Percentiles rank a stretch among this genome's conserved stretches.
Evolutionary conservation across 2,113 vertebrate species (phyloP).

Genomic region (Grammatotria lemairii): DNA sequence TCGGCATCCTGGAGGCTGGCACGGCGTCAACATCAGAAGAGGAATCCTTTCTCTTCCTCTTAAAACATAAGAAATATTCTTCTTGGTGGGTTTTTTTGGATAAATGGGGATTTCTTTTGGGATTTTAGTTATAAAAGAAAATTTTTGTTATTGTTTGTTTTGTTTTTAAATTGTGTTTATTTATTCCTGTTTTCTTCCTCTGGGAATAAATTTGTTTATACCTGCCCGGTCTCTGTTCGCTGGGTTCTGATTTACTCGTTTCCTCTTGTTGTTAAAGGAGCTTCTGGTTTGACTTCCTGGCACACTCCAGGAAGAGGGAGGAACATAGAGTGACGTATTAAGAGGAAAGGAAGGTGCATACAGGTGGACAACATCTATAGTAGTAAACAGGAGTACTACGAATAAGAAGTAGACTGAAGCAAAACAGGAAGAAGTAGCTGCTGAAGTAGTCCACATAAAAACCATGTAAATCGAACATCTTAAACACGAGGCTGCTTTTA

Average conservation of each 20-base stretch:
- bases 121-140: not conserved
- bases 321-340: not conserved
- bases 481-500: not conserved
- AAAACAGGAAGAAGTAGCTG: not conserved
- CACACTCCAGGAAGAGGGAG: not conserved
- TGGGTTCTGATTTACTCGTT: not conserved
- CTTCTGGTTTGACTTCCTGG: not conserved
- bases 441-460: not conserved
- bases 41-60: not conserved
- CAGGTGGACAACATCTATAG: not conserved
- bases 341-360: not conserved
- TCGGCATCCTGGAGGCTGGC: not conserved
- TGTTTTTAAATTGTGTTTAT: not conserved
- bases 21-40: not conserved
- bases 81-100: not conserved
- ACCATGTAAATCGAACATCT: not conserved
- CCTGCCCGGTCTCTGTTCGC: rapidly evolving
- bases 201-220: not conserved
- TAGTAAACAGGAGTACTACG: not conserved
- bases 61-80: not conserved
- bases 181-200: not conserved
- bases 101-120: not conserved
- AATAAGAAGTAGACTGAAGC: not conserved
- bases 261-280: not conserved
- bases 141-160: not conserved